A percentile compares a stretch with the other conserved stretches of the same genome.
phyloP scores from a whole-genome alignment of 2,888 invertebrate species.

The Antheraea yamamai region DNA sequence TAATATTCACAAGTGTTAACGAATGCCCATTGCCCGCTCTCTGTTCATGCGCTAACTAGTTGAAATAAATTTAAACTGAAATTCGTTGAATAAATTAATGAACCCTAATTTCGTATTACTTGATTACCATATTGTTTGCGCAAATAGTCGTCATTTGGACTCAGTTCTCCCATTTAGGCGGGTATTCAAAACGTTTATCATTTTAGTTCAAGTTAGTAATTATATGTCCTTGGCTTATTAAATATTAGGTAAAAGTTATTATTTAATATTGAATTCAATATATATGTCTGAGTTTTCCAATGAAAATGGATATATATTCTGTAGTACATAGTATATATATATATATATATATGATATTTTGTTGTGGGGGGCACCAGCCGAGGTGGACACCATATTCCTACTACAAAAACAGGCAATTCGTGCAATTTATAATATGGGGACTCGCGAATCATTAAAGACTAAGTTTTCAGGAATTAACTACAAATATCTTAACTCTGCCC shows the following conservation, averaged over 20 bases:
- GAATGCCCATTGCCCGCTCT: conserved; percentile 1
- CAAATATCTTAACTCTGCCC: too few relatives aligned
- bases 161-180: not conserved
- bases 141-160: conserved; percentile 27
- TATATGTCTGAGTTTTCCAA: too few relatives aligned
- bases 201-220: not conserved
- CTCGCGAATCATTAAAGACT: too few relatives aligned
- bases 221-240: not conserved
- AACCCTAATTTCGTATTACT: conserved; percentile 33
- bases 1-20: conserved; percentile 14
- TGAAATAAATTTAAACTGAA: conserved; percentile 37
- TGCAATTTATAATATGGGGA: too few relatives aligned
- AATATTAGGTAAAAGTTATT: not conserved
- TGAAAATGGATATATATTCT: too few relatives aligned
- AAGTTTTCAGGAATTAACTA: too few relatives aligned
- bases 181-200: not conserved
- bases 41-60: conserved; percentile 32
- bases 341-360: too few relatives aligned
- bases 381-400: too few relatives aligned
- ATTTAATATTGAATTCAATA: not conserved
- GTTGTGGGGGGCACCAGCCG: too few relatives aligned
- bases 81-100: conserved; percentile 35
- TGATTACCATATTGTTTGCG: conserved; percentile 36
- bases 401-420: too few relatives aligned
- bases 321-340: too few relatives aligned